Conservation (phyloP, 2,888 invertebrate species). For the Yponomeuta plumbellus region DNA sequence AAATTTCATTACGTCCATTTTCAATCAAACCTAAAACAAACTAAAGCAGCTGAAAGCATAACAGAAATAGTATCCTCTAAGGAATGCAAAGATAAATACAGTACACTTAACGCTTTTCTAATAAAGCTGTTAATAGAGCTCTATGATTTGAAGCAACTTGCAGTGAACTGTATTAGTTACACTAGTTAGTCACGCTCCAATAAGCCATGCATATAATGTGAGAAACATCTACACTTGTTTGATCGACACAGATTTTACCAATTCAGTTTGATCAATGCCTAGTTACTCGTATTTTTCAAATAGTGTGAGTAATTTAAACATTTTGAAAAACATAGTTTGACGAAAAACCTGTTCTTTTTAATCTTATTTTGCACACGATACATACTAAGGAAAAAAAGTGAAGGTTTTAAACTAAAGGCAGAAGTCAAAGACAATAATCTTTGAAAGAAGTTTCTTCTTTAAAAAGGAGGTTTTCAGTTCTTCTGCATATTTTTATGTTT, state of each 20-base stretch:
- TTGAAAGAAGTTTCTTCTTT: no score
- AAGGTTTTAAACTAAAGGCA: no score
- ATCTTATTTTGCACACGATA: no score
- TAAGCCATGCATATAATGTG: not conserved
- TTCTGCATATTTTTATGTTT: no score
- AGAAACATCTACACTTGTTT: not conserved
- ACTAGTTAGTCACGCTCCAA: not conserved
- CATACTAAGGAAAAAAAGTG: no score
- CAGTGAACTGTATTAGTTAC: not conserved
- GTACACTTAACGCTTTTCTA: not conserved
- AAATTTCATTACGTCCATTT: not conserved
- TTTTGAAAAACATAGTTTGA: no score
- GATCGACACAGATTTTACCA: not conserved
- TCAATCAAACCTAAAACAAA: not conserved
- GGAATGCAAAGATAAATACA: not conserved
- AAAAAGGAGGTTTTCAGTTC: no score
- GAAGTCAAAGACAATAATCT: no score
- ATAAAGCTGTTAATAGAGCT: not conserved
- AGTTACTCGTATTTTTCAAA: not conserved
- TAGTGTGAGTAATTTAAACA: no score
- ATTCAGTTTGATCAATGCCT: not conserved
- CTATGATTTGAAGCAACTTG: not conserved
- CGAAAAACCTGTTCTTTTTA: no score
- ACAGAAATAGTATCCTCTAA: not conserved
- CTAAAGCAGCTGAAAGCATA: not conserved